phyloP scores from a whole-genome alignment of 2,113 vertebrate species.

The Amblyopsis rosae region DNA sequence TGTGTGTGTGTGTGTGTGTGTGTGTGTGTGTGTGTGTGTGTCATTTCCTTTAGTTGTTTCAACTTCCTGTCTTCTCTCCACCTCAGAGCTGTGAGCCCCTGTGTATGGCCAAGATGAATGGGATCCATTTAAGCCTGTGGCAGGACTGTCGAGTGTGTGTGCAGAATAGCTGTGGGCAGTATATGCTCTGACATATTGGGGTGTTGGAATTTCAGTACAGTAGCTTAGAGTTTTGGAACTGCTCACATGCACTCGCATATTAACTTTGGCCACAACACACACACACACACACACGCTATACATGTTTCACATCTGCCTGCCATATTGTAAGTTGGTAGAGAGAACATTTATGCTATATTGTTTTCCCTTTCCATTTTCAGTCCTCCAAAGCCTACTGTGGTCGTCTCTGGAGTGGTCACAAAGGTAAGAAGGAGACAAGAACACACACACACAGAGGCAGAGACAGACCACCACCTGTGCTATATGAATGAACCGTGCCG shows the following conservation, averaged over 20 bases:
- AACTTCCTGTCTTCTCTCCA: background rate
- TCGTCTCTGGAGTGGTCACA: conserved; percentile 94
- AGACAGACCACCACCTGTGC: conserved; percentile 9
- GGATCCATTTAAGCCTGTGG: conserved; percentile 66
- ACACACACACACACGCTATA: conserved; percentile 5
- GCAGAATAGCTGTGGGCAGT: conserved; percentile 32
- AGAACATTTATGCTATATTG: background rate
- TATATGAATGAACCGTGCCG: conserved; percentile 22
- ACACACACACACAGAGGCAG: background rate
- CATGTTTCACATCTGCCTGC: background rate
- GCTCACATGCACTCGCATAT: background rate
- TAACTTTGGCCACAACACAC: background rate
- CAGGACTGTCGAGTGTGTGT: conserved; percentile 47
- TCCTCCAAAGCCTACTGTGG: conserved; percentile 85
- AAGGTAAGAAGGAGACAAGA: conserved; percentile 81
- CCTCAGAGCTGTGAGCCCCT: conserved; percentile 15
- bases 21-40: conserved; percentile 13
- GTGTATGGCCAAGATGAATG: conserved; percentile 66
- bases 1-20: conserved; percentile 9
- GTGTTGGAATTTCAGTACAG: conserved; percentile 22
- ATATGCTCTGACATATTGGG: conserved; percentile 37
- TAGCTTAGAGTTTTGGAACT: conserved; percentile 6
- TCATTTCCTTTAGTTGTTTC: conserved; percentile 13
- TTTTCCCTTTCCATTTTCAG: conserved; percentile 69
- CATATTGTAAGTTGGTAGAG: background rate